phyloP scores from a whole-genome alignment of 2,888 invertebrate genomes.

The Drosophila siamana region DNA sequence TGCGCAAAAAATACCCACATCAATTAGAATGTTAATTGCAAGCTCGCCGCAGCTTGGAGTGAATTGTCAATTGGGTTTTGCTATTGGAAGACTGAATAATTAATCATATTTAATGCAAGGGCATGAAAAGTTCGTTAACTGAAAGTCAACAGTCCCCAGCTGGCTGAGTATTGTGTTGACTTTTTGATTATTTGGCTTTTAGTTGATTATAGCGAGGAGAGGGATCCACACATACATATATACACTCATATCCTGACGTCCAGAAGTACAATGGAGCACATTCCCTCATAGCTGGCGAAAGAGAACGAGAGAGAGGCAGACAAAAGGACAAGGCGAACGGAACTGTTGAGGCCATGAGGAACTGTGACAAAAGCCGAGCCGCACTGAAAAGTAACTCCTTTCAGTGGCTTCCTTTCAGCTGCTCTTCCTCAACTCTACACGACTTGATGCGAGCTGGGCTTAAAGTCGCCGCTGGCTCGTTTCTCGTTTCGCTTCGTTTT shows the following conservation, averaged over 20 bases:
- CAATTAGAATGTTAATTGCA: constrained; percentile 6
- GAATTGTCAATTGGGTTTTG: constrained; percentile 14
- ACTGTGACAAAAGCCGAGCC: constrained; percentile 50
- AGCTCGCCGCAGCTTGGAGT: background rate
- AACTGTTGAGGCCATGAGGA: constrained; percentile 58
- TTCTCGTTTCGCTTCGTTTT: constrained; percentile 43
- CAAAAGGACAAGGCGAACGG: constrained; percentile 44
- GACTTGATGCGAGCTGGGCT: constrained; percentile 21
- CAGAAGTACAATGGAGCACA: constrained; percentile 52
- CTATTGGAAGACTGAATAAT: constrained; percentile 14
- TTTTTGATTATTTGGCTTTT: constrained; percentile 77
- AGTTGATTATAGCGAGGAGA: constrained; percentile 71
- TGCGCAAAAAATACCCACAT: background rate
- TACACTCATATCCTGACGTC: constrained; percentile 25
- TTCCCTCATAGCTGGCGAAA: constrained; percentile 12
- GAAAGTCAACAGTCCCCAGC: constrained; percentile 6
- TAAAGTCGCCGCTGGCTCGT: constrained; percentile 47
- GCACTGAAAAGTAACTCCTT: constrained; percentile 46
- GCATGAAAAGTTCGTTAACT: constrained; percentile 24
- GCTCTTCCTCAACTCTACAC: too few relatives aligned
- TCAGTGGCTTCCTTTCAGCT: constrained; percentile 22
- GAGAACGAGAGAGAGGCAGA: constrained; percentile 26
- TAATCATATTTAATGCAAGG: constrained; percentile 22
- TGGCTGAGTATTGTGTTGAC: constrained; percentile 62
- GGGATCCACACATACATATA: background rate